Base-by-base conservation (phyloP, 2,113 vertebrate genomes). In the Tylochromis polylepis region DNA sequence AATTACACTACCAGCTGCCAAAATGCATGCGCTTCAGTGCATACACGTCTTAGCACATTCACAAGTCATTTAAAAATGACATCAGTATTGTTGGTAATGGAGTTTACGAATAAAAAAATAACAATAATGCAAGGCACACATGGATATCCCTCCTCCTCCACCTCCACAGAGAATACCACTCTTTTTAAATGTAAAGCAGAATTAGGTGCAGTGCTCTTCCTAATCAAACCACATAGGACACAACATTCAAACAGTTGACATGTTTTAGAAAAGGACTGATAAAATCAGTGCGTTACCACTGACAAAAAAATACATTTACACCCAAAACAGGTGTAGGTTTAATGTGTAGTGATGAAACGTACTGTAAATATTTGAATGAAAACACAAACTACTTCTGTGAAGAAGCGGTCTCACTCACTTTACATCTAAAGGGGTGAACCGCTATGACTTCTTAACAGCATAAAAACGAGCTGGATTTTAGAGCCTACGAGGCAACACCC, bases 361-460 rank as follows among this genome's bases (percentile, higher is more conserved):
- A 51, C 16, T 51, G 49, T 51, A 41, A 46, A 27, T 0, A 27
- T 72, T 72, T 24, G 0, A 46, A 72, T 72, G 5, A 27, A 0
- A 27, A 27, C 38, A 70, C 41, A 72, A 49, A 27, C 67, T 9
- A 2, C 0, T 6, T 46, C 41, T 36, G 59, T 2, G 20, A 20
- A 6, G 0, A 62, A 5, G 5, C 11, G 59, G 0, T 31, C 4
- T 0, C 41, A 29, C 67, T 49, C 11, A 36, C 59, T 2, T 62
- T 36, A 62, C 22, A 11, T 49, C 41, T 75, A 49, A 27, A 49
- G 24, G 24, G 43, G 22, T 7, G 4, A 70, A 22, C 22, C 36
- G 24, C n/a, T 43, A 41, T 1, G 14, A 15, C 8, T 24, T 0
- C 65, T 22, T 9, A 67, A 41, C 62, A 67, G 62, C 22, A 36